Evolutionary conservation across 2,797 vertebrate genomes (phyloP).

Genomic region (Phrynocephalus forsythii): DNA sequence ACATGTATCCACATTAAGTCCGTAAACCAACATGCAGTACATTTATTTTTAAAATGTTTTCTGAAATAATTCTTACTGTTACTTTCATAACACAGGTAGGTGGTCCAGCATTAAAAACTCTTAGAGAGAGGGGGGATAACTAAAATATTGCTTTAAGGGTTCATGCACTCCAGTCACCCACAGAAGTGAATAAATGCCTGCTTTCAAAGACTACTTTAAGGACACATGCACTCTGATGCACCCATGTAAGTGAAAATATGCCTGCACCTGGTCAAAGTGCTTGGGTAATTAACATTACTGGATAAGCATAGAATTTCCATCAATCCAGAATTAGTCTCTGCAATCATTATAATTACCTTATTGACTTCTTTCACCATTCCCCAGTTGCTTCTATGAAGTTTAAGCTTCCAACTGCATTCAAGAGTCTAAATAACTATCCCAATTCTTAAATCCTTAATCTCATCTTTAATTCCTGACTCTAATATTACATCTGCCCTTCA

Average conservation of each 20-base stretch:
- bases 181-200: not conserved
- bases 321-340: conserved; percentile 15
- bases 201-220: not conserved
- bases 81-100: not conserved
- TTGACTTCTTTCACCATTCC: conserved; percentile 25
- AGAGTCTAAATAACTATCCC: not conserved
- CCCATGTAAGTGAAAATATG: conserved; percentile 16
- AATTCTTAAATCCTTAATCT: not conserved
- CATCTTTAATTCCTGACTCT: conserved; percentile 1
- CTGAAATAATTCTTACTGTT: not conserved
- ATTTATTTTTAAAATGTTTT: not conserved
- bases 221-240: not conserved
- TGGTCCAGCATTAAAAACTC: not conserved
- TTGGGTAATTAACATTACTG: conserved; percentile 22
- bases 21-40: not conserved
- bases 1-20: not conserved
- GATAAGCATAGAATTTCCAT: conserved; percentile 13
- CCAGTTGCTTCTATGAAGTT: conserved; percentile 12
- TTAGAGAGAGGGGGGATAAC: not conserved
- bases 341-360: conserved; percentile 29
- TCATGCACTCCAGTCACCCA: not conserved
- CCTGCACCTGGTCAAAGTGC: conserved; percentile 8
- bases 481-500: not conserved
- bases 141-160: not conserved
- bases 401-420: conserved; percentile 10